Base-by-base conservation (phyloP, 2,113 vertebrate genomes). In the Zosterops lateralis region DNA sequence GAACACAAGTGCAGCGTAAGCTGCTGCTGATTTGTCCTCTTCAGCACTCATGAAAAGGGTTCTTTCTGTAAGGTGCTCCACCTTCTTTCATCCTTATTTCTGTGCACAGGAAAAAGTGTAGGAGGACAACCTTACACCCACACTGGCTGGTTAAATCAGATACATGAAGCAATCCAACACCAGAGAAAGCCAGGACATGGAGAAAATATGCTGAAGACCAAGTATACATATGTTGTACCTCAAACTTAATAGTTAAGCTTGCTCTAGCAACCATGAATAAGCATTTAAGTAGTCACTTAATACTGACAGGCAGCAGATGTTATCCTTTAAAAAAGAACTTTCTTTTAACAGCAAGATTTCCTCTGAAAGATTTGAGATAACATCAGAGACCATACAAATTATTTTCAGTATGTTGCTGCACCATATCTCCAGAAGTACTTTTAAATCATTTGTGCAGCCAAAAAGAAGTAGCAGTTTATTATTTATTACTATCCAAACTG, bases 341-440 rank as follows among this genome's bases (percentile, higher is more conserved):
- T 58, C 34, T 82, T 81, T 89, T 67, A 90, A 91, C 75, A 77
- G 47, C 15, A 71, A 38, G 29, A 87, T 38, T 90, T 90, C 51
- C 22, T 60, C 72, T 40, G 24, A 71, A 80, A 88, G 17, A 68
- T 61, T 73, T 80, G 56, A 64, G 57, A 84, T 77, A 91, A 85
- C 28, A 66, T 56, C 40, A 58, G 40, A 90, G 36, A 56, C 2
- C 44, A 75, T 47, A 67, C 7, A 74, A 54, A 76, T 85, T 62
- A 36, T 88, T 81, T 79, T 80, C 65, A 15, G 21, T 51, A 24
- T n/a, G 5, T 32, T 81, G 53, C 51, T 81, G 28, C 19, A 78
- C 16, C 5, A 12, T 60, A 64, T 84, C 54, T 48, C 20, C 17
- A 81, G 48, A 93, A 80, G 20, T 57, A 60, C 28, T 71, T 81